A percentile compares a stretch with the other conserved stretches of the same genome.
These are phyloP conservation scores for Himalopsyche kuldschensis DNA, from an alignment of 2,888 invertebrate genomes.

Conservation along the genomic window DNA sequence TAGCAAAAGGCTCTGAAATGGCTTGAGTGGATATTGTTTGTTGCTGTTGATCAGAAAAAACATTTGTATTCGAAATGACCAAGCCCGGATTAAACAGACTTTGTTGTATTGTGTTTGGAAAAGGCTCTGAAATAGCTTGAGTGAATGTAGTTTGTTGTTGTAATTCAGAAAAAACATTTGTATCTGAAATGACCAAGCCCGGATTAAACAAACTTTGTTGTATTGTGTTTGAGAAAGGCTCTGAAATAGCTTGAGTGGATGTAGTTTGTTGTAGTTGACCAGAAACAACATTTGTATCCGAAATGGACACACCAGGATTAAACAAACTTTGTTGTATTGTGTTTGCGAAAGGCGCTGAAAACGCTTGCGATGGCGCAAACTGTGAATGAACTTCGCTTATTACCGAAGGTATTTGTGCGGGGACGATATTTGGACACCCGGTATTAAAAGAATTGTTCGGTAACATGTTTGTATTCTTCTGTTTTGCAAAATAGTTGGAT, in stretches of 20 bases:
- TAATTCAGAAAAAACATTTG: background rate
- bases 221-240: background rate
- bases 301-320: background rate
- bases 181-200: background rate
- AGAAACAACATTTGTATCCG: background rate
- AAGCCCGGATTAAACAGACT: background rate
- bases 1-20: too few species aligned
- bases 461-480: background rate
- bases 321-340: background rate
- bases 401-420: too few species aligned
- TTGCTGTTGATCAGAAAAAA: background rate
- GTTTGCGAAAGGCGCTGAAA: background rate
- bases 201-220: background rate
- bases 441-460: too few species aligned
- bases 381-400: too few species aligned
- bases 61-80: background rate
- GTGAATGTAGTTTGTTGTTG: too few species aligned
- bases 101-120: background rate
- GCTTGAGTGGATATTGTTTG: too few species aligned
- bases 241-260: too few species aligned
- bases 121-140: background rate
- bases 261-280: too few species aligned
- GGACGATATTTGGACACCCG: too few species aligned
- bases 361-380: too few species aligned
- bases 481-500: background rate